These are phyloP conservation scores for Uloborus plumipes DNA, from an alignment of 2,888 invertebrate species.

Conservation along the genomic window DNA sequence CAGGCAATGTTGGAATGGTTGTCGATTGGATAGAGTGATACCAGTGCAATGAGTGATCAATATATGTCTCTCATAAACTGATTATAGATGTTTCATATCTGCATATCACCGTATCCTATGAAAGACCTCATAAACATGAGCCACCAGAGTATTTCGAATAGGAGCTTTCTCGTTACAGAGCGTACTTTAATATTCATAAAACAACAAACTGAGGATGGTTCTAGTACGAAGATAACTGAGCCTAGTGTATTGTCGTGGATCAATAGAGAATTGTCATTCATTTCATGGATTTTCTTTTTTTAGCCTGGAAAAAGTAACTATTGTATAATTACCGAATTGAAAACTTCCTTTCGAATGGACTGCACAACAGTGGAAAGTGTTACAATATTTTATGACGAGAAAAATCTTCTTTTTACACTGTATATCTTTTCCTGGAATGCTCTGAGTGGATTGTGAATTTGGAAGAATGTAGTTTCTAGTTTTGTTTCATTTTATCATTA, in stretches of 20 bases:
- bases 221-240: background rate
- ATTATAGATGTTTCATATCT: constrained; percentile 58
- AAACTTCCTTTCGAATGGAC: constrained; percentile 4
- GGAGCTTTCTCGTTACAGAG: constrained; percentile 48
- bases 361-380: constrained; percentile 9
- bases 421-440: constrained; percentile 21
- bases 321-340: constrained; percentile 23
- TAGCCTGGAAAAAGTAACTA: background rate
- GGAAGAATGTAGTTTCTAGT: no score
- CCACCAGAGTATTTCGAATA: constrained; percentile 39
- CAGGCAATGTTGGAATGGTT: constrained; percentile 26
- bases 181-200: constrained; percentile 13
- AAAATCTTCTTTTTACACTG: no score
- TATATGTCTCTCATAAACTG: constrained; percentile 13
- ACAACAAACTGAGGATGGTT: background rate
- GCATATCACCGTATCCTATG: constrained; percentile 61
- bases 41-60: background rate
- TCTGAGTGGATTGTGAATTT: background rate
- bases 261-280: constrained; percentile 5
- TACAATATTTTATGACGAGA: constrained; percentile 3
- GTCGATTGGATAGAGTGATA: constrained; percentile 37
- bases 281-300: background rate
- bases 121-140: constrained; percentile 30
- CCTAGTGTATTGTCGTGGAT: background rate
- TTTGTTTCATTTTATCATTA: no score